phyloP scores from a whole-genome alignment of 2,113 vertebrate species.

The Myotis brandtii region DNA sequence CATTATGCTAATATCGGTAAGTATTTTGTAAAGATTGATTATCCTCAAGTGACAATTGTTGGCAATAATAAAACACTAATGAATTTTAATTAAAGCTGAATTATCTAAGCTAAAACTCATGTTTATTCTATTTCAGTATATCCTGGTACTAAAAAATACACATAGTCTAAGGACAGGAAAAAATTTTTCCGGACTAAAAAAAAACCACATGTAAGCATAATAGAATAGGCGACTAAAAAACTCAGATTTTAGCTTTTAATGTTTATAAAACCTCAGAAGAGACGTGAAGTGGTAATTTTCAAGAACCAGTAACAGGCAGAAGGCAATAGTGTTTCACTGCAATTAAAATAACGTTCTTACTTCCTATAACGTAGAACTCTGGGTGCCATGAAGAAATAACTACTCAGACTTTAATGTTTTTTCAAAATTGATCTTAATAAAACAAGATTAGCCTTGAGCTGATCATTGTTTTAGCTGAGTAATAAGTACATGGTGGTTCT shows the following conservation, averaged over 20 bases:
- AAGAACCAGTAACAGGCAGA: background rate
- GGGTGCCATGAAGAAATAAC: background rate
- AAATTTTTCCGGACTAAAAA: background rate
- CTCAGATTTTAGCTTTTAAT: background rate
- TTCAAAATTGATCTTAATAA: background rate
- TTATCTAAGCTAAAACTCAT: slow-evolving; percentile 35
- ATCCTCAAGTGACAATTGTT: slow-evolving; percentile 30
- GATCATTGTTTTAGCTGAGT: background rate
- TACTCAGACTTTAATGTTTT: background rate
- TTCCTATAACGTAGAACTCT: background rate
- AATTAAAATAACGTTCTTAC: background rate
- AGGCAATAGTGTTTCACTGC: background rate
- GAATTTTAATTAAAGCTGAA: slow-evolving; percentile 31
- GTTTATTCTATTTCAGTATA: slow-evolving; percentile 29
- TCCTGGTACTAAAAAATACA: background rate
- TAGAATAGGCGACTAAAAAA: background rate
- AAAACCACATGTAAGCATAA: background rate
- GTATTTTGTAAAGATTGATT: slow-evolving; percentile 62
- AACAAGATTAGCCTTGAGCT: background rate
- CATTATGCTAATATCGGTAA: slow-evolving; percentile 91
- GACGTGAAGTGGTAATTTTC: background rate
- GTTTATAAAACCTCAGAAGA: slow-evolving; percentile 32
- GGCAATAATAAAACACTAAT: background rate
- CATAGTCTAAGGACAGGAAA: background rate
- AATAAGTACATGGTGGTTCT: background rate